Conservation (phyloP, 2,888 invertebrate species). For the Philaethria dido region DNA sequence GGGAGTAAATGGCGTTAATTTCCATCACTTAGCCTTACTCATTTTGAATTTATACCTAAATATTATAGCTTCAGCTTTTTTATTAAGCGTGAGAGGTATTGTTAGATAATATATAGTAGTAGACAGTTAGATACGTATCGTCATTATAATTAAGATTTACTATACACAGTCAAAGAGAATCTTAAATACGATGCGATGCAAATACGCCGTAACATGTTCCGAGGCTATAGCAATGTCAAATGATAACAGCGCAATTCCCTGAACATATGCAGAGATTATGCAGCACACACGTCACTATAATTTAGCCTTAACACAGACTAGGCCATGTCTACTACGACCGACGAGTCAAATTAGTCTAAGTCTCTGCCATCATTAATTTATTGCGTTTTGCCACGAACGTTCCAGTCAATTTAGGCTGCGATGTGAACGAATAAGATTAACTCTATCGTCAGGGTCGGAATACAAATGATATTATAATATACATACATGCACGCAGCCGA, state of each 20-base stretch:
- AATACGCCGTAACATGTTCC: conserved; percentile 7
- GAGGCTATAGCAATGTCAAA: conserved; percentile 35
- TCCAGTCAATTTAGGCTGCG: conserved; percentile 32
- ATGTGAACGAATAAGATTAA: conserved; percentile 33
- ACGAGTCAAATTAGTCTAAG: conserved; percentile 41
- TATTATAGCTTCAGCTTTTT: neutral
- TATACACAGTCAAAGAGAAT: conserved; percentile 10
- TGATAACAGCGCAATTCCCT: conserved; percentile 40
- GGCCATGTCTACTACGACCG: conserved; percentile 34
- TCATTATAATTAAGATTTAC: conserved; percentile 1
- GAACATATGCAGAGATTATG: conserved; percentile 41
- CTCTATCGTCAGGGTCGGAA: conserved; percentile 26
- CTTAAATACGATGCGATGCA: neutral
- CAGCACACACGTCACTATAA: conserved; percentile 42
- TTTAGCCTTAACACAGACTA: conserved; percentile 38
- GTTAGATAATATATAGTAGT: neutral
- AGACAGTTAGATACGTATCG: neutral
- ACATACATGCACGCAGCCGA: conserved; percentile 30
- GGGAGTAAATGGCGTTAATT: too few relatives aligned
- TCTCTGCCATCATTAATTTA: conserved; percentile 37
- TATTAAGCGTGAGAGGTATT: neutral
- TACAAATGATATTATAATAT: conserved; percentile 32
- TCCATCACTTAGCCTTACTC: too few relatives aligned
- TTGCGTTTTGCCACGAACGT: conserved; percentile 30
- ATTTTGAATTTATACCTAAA: too few relatives aligned